Evolutionary conservation across 2,888 invertebrate genomes (phyloP).

Genomic region (Acrobasis repandana): DNA sequence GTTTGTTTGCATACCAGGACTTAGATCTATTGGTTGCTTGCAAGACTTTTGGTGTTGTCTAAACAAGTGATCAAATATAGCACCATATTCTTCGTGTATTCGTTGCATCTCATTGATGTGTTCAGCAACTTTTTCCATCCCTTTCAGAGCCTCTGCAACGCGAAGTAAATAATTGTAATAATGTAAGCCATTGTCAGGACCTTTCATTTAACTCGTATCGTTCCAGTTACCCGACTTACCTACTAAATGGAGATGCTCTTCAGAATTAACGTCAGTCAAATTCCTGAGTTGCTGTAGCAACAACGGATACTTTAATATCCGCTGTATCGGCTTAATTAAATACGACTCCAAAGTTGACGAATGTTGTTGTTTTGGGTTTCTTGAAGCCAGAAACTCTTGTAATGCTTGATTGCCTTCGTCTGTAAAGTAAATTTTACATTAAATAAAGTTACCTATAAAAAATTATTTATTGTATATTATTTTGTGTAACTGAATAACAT

Average conservation of each 20-base stretch:
- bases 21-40: constrained; percentile 97
- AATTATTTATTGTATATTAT: too few relatives aligned
- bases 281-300: constrained; percentile 96
- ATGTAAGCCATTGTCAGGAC: too few relatives aligned
- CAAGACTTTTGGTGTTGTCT: constrained; percentile 97
- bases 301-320: constrained; percentile 98
- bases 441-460: constrained; percentile 13
- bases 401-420: constrained; percentile 98
- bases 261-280: constrained; percentile 95
- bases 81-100: constrained; percentile 99
- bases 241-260: constrained; percentile 96
- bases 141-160: constrained; percentile 93
- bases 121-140: constrained; percentile 99
- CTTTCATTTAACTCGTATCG: too few relatives aligned
- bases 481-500: too few relatives aligned
- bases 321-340: constrained; percentile 98
- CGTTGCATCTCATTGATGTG: constrained; percentile 99
- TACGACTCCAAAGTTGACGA: constrained; percentile 98
- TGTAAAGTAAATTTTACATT: constrained; percentile 46
- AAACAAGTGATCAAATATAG: constrained; percentile 98
- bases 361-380: constrained; percentile 98
- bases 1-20: constrained; percentile 84
- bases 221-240: constrained; percentile 78
- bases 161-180: neutral
- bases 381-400: constrained; percentile 96